Evolutionary conservation across 2,113 vertebrate species (phyloP).

Genomic region (Apteryx mantelli): DNA sequence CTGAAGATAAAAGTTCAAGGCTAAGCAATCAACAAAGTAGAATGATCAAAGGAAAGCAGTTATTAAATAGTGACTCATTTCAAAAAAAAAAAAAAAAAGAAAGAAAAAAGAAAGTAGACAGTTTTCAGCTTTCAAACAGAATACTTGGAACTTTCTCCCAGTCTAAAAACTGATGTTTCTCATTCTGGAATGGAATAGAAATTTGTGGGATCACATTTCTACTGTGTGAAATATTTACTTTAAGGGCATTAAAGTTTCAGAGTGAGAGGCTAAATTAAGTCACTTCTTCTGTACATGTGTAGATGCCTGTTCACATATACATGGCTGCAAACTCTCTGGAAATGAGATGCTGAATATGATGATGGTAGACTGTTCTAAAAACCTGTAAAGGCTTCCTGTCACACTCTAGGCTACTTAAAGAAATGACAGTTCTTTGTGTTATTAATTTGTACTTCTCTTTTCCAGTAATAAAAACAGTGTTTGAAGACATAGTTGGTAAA

Average conservation of each 20-base stretch:
- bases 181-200: background rate
- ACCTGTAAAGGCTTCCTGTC: slow-evolving; percentile 24
- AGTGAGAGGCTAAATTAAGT: background rate
- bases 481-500: slow-evolving; percentile 7
- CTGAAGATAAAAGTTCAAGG: background rate
- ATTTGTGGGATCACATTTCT: background rate
- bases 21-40: background rate
- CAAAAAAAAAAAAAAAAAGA: background rate
- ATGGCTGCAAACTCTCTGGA: slow-evolving; percentile 7
- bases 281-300: background rate
- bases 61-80: background rate
- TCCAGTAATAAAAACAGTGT: slow-evolving; percentile 8
- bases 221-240: background rate
- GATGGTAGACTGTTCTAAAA: slow-evolving; percentile 18
- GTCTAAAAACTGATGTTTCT: background rate
- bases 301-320: background rate
- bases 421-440: slow-evolving; percentile 27
- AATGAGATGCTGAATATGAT: background rate
- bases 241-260: background rate
- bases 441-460: slow-evolving; percentile 29
- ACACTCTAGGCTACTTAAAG: background rate
- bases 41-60: background rate
- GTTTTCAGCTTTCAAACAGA: background rate
- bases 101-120: background rate
- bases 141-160: background rate